Conservation (phyloP, 2,113 vertebrate species). For the Stigmatopora argus region DNA sequence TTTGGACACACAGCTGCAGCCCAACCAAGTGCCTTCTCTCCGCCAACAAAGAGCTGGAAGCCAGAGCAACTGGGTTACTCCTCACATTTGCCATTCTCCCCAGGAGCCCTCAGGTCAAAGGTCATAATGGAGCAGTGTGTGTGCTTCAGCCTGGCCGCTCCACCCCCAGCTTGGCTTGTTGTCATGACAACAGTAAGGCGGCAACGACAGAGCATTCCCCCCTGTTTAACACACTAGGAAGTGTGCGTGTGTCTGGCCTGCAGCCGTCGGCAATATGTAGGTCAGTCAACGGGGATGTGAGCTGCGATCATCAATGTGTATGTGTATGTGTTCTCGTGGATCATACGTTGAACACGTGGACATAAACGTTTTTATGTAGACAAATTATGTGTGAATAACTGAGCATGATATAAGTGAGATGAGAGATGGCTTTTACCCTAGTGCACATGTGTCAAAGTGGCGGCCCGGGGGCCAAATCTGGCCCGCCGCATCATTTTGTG, state of each 20-base stretch:
- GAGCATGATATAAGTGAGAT: neutral
- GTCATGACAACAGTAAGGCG: constrained; percentile 58
- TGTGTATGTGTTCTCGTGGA: constrained; percentile 17
- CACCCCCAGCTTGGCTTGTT: constrained; percentile 29
- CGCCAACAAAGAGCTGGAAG: constrained; percentile 63
- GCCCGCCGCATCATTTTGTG: too few species aligned
- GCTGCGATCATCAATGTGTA: constrained; percentile 15
- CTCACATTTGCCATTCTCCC: constrained; percentile 37
- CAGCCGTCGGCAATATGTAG: constrained; percentile 50
- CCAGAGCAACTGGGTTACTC: constrained; percentile 43
- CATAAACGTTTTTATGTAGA: neutral
- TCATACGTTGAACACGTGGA: constrained; percentile 9
- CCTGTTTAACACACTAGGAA: constrained; percentile 48
- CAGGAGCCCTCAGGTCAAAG: constrained; percentile 46
- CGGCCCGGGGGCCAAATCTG: too few species aligned
- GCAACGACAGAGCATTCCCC: constrained; percentile 32
- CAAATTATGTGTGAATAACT: constrained; percentile 5
- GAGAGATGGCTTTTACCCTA: neutral
- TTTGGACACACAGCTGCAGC: constrained; percentile 55
- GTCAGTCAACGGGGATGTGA: constrained; percentile 44
- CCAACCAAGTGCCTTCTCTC: constrained; percentile 49
- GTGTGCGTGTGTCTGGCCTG: constrained; percentile 13
- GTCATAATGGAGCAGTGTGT: constrained; percentile 31
- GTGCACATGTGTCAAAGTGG: too few species aligned
- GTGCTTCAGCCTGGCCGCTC: constrained; percentile 9